These are phyloP conservation scores for Drosophila affinis DNA, from an alignment of 2,888 invertebrate species.

Conservation along the genomic window DNA sequence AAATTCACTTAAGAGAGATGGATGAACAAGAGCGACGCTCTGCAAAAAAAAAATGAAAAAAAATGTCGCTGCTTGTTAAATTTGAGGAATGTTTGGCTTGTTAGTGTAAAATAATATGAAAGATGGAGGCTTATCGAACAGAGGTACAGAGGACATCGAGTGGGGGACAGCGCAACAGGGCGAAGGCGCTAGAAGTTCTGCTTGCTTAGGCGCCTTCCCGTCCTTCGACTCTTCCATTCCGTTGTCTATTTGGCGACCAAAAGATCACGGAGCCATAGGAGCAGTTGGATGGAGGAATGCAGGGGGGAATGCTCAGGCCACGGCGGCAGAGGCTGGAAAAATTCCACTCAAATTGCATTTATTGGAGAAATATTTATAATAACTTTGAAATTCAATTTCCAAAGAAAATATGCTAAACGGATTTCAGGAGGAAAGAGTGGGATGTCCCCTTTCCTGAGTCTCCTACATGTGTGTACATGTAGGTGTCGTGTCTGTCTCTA, in stretches of 20 bases:
- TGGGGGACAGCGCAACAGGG: not conserved
- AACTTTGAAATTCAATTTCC: constrained; percentile 77
- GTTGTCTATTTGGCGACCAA: constrained; percentile 37
- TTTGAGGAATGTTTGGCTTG: constrained; percentile 63
- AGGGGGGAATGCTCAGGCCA: not conserved
- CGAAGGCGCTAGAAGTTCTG: not conserved
- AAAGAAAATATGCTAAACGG: constrained; percentile 78
- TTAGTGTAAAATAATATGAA: constrained; percentile 73
- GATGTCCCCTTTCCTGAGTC: not conserved
- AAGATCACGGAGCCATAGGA: not conserved
- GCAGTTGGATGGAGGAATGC: not conserved
- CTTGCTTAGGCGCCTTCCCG: constrained; percentile 19
- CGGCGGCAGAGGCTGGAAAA: constrained; percentile 13
- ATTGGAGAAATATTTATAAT: constrained; percentile 72
- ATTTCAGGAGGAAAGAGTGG: constrained; percentile 47
- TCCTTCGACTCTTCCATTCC: not conserved
- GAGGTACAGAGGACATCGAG: too few relatives aligned
- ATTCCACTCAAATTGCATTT: constrained; percentile 75
- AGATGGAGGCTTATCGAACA: not conserved
- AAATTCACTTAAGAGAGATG: constrained; percentile 58
- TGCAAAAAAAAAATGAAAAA: not conserved
- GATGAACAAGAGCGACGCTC: constrained; percentile 18
- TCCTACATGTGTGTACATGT: constrained; percentile 5
- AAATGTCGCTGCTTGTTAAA: constrained; percentile 56
- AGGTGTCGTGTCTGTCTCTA: constrained; percentile 5